phyloP scores from a whole-genome alignment of 1,140 invertebrate species.

The Sarcophaga bullata region DNA sequence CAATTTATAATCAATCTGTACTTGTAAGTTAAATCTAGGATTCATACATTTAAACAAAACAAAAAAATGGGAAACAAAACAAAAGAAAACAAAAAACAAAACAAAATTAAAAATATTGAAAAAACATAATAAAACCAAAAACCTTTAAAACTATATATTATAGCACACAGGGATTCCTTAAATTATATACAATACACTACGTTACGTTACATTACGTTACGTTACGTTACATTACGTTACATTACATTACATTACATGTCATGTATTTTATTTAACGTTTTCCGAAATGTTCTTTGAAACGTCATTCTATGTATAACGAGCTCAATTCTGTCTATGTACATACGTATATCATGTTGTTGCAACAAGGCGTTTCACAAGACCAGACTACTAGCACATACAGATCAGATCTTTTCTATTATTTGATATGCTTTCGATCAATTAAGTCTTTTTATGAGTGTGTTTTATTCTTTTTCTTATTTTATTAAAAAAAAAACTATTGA shows the following conservation, averaged over 20 bases:
- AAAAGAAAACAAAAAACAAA: conserved; percentile 10
- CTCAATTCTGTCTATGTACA: too few species aligned
- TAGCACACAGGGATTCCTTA: conserved; percentile 36
- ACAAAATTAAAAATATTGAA: background rate
- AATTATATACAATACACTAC: background rate
- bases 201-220: background rate
- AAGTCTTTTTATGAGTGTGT: background rate
- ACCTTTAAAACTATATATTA: background rate
- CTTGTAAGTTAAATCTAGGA: conserved; percentile 34
- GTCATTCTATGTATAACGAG: too few species aligned
- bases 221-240: too few species aligned
- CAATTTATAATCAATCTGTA: conserved; percentile 34
- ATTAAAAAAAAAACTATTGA: background rate
- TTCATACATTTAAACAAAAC: conserved; percentile 32
- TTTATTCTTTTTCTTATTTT: background rate
- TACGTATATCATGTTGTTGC: too few species aligned
- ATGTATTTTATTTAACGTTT: too few species aligned
- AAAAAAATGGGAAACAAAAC: conserved; percentile 22
- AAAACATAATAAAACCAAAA: background rate
- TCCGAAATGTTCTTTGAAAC: too few species aligned
- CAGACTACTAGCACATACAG: background rate
- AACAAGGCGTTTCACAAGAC: background rate
- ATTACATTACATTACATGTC: too few species aligned
- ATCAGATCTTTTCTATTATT: background rate
- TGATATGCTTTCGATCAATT: background rate